Base-by-base conservation (phyloP, 2,888 invertebrate species). In the Xylota segnis region DNA sequence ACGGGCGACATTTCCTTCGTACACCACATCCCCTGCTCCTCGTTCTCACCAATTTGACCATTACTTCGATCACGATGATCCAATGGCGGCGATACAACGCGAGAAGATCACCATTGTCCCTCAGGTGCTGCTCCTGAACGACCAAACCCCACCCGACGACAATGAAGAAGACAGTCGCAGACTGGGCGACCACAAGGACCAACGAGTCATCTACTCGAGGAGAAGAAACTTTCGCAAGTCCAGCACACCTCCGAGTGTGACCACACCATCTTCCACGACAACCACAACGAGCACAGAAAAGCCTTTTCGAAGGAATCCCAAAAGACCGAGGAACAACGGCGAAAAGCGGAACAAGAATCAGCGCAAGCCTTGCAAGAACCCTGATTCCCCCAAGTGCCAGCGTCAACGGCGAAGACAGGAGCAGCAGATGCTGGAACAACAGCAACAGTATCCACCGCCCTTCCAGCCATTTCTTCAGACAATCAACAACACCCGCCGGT, bases 51-150 rank as follows among this genome's bases (percentile, higher is more conserved):
- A 87, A 47, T 86, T 86, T 37, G 91, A 91, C 72, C 89, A 90
- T 63, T 90, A 90, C 47, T 89, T 90, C 10, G 88, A 89, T 56
- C 89, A 90, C 34, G 88, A 89, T 12, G 88, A 88, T 68, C 87
- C 87, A 56, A 83, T 88, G 76, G 89, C 88, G 47, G 87, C 66
- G 7, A 88, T 88, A 65, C 88, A 88, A 2, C 89, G 89, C 3
- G 90, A 89, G 29, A 91, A 90, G 76, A 91, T 91, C 16, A 90
- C 90, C 9, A 90, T 91, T 14, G 91, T 91, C 12, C 91, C 92
- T 0, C 92, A 92, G 81, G 91, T 92, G 7, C 88, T 92, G 82
- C 70, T 92, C 16, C 87, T 92, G 2, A 91, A 91, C 66, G 92
- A 92, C 88, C 91, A 91, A 75, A 90, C 89, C 4, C 89, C 89